These are phyloP conservation scores for Clostera curtula DNA, from an alignment of 2,888 invertebrate genomes.

Conservation along the genomic window DNA sequence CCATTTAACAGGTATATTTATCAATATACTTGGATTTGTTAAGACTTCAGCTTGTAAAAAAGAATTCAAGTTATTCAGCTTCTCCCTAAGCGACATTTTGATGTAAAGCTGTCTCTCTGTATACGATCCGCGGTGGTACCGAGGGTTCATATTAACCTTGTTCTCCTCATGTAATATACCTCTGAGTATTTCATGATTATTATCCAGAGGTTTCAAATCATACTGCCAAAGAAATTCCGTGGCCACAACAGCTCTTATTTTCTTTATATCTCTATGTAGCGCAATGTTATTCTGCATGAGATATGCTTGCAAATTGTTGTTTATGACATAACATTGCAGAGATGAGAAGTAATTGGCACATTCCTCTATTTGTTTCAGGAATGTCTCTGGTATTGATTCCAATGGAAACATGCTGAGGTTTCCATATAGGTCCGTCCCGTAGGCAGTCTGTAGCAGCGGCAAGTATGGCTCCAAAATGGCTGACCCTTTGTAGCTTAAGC, in stretches of 20 bases:
- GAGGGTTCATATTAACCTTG: constrained; percentile 60
- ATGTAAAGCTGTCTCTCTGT: constrained; percentile 70
- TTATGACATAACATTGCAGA: constrained; percentile 79
- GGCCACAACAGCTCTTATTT: constrained; percentile 65
- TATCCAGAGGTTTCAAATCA: constrained; percentile 67
- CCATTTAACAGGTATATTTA: constrained; percentile 48
- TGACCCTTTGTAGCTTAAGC: constrained; percentile 75
- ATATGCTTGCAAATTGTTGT: constrained; percentile 79
- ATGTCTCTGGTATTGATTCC: constrained; percentile 75
- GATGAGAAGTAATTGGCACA: constrained; percentile 80
- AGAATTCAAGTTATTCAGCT: constrained; percentile 56
- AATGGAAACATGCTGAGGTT: constrained; percentile 74
- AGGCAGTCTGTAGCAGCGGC: constrained; percentile 49
- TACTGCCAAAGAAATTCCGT: constrained; percentile 76
- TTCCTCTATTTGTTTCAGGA: constrained; percentile 77
- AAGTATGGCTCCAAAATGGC: constrained; percentile 52
- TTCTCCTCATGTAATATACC: constrained; percentile 58
- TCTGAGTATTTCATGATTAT: constrained; percentile 63
- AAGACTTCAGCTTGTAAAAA: constrained; percentile 58
- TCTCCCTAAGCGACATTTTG: constrained; percentile 60
- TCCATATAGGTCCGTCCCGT: constrained; percentile 55
- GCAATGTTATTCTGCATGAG: constrained; percentile 59
- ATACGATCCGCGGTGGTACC: constrained; percentile 72
- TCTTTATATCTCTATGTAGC: constrained; percentile 55
- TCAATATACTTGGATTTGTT: constrained; percentile 48